Base-by-base conservation (phyloP, 2,888 invertebrate genomes). In the Conistra vaccinii region DNA sequence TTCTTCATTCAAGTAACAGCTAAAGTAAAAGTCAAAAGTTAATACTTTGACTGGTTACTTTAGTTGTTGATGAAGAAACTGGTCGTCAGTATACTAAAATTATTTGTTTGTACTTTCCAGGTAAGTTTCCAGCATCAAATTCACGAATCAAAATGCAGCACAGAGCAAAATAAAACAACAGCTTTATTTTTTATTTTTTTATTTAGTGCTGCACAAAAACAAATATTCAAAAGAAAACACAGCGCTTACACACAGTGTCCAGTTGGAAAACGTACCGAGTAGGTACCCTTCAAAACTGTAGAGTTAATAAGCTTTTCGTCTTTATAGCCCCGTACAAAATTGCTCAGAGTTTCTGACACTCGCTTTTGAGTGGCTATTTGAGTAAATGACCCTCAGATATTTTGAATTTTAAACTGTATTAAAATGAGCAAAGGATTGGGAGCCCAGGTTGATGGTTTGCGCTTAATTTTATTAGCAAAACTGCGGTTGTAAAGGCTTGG, bases 381-480 rank as follows among this genome's bases (percentile, higher is more conserved):
- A 92, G 90, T 90, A 92, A 94, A 95, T 91, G 92, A 91, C 91
- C 87, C 90, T 88, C 88, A 91, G 91, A 93, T 93, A 90, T 90
- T 86, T 84, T 87, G 87, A 92, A 91, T 92, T 92, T 93, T 90
- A 91, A 91, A 91, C 90, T 87, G 90, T 89, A 91, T 91, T 93
- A 89, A 92, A 93, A 92, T 84, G 86, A 89, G 89, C 87, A 86
- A 90, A 90, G 93, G 94, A 93, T 93, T 93, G 90, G 74, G 86
- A 86, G 76, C 69, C 81, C 81, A 72, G 85, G 84, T 85, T 88
- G 73, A 81, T 85, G 73, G 65, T 78, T 72, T 60, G 71, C 71
- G 83, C 85, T 79, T 75, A 91, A 92, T 91, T 92, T 91, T 91
- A 92, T 89, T 72, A 73, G 58, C 63, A 35, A 62, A 69, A 78